Evolutionary conservation across 2,113 vertebrate genomes (phyloP), one percentile per base, ranked within the genome.

Genomic region (Castor canadensis): DNA sequence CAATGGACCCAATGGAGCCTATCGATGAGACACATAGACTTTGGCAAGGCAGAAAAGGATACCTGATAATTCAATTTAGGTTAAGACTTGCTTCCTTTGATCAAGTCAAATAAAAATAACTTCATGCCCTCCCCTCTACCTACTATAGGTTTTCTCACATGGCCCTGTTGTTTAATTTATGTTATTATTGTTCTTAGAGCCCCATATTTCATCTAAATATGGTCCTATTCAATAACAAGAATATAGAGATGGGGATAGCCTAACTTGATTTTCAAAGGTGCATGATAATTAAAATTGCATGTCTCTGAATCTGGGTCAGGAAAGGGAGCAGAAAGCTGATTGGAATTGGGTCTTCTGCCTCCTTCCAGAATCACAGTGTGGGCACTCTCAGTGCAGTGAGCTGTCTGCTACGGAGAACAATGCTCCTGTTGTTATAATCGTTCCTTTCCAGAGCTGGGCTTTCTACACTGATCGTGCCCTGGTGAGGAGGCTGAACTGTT

Each of bases 401-500:
- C 72, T 72, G 84, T 52, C 45, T 4, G 0, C 47, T 30, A 8
- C 28, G 7, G 49, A 85, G 72, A 81, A 96, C 96, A 92, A 81
- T 47, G 66, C 11, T 45, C 6, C n/a, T 76, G 17, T 81, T 96
- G 89, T 93, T 81, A 11, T 35, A 15, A 32, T 20, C 1, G 1
- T 82, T 15, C 20, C 56, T 24, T 64, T 90, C 1, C 9, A 6
- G 62, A 60, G 49, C 84, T 3, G 64, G 11, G 62, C 94, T 62
- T 49, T 88, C 86, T 84, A 54, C 19, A 66, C 81, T 75, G 13
- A 82, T 40, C 0, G 0, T 47, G 28, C 66, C 56, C 66, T 26
- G 75, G 47, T 76, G 75, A 73, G 76, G 19, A 93, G 93, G 90
- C 89, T 49, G 49, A 83, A 30, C 91, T 43, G 19, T 82, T 84